A percentile compares a stretch with the other conserved stretches of the same genome.
Evolutionary conservation across 1,140 invertebrate species (phyloP).

Genomic region (Neocloeon triangulifer): DNA sequence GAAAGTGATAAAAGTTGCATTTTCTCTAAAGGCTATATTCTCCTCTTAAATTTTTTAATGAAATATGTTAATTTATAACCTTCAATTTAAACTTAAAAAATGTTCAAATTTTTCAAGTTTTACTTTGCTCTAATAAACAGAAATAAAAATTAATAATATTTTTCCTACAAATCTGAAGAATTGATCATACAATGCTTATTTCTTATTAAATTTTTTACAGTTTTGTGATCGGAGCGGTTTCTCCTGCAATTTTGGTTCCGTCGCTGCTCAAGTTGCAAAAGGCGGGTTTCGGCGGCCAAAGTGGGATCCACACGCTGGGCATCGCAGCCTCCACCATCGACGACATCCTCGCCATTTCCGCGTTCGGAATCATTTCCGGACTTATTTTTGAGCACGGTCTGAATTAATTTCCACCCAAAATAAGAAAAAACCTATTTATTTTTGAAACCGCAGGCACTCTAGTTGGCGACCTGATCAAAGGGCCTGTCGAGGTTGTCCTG

Average conservation of each 20-base stretch:
- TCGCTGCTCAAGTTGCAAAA: conserved; percentile 26
- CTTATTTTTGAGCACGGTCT: conserved; percentile 14
- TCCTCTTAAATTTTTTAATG: not conserved
- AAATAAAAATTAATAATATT: not conserved
- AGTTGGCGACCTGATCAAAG: too few relatives aligned
- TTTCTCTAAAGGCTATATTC: not conserved
- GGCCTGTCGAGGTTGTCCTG: too few relatives aligned
- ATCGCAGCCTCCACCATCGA: conserved; percentile 20
- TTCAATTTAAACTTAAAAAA: not conserved
- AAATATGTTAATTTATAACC: not conserved
- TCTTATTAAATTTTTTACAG: conserved; percentile 11
- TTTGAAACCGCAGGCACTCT: too few relatives aligned
- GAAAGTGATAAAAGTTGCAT: conserved; percentile 1
- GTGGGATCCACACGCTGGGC: conserved; percentile 34
- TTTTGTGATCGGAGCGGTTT: conserved; percentile 32
- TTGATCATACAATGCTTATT: not conserved
- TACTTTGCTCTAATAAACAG: not conserved
- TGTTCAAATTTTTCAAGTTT: not conserved
- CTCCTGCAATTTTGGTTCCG: conserved; percentile 38
- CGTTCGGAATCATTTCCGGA: conserved; percentile 24
- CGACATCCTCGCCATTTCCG: conserved; percentile 29
- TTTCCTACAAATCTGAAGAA: not conserved
- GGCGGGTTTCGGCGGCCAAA: conserved; percentile 24
- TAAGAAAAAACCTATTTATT: too few relatives aligned
- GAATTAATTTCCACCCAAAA: too few relatives aligned